Evolutionary conservation across 2,113 vertebrate species (phyloP).

Genomic region (Melierax canorus): DNA sequence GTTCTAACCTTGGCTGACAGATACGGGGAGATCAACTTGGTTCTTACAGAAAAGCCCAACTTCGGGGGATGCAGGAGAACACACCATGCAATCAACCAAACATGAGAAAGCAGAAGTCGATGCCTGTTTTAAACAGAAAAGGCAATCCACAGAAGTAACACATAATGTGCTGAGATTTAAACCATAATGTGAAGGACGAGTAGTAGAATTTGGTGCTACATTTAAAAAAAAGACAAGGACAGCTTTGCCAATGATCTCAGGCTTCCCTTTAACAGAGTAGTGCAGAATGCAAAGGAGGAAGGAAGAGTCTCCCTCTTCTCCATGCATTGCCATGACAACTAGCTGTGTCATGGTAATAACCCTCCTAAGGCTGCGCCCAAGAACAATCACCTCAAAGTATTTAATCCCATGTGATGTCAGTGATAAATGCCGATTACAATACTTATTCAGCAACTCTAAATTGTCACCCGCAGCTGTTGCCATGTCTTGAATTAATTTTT

Average conservation of each 20-base stretch:
- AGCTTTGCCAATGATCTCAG: not conserved
- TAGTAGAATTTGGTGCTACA: not conserved
- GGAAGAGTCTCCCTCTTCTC: conserved; percentile 47
- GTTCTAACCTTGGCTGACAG: not conserved
- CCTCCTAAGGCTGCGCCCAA: conserved; percentile 27
- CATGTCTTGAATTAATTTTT: conserved; percentile 45
- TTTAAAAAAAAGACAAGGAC: not conserved
- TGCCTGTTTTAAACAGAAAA: not conserved
- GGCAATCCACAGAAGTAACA: not conserved
- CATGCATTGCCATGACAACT: conserved; percentile 63
- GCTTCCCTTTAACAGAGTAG: not conserved
- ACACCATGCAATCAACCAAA: not conserved
- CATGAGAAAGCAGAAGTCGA: not conserved
- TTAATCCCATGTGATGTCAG: conserved; percentile 47
- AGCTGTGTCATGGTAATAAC: conserved; percentile 53
- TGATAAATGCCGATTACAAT: conserved; percentile 49
- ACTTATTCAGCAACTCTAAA: conserved; percentile 48
- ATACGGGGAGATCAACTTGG: accelerated
- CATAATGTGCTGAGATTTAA: accelerated
- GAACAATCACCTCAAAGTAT: conserved; percentile 55
- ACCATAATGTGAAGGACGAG: accelerated
- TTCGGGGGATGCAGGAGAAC: not conserved
- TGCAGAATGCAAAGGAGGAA: conserved; percentile 36
- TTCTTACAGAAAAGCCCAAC: not conserved
- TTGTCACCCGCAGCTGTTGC: conserved; percentile 43